Base-by-base conservation (phyloP, 2,113 vertebrate genomes). In the Ardeotis arabs region DNA sequence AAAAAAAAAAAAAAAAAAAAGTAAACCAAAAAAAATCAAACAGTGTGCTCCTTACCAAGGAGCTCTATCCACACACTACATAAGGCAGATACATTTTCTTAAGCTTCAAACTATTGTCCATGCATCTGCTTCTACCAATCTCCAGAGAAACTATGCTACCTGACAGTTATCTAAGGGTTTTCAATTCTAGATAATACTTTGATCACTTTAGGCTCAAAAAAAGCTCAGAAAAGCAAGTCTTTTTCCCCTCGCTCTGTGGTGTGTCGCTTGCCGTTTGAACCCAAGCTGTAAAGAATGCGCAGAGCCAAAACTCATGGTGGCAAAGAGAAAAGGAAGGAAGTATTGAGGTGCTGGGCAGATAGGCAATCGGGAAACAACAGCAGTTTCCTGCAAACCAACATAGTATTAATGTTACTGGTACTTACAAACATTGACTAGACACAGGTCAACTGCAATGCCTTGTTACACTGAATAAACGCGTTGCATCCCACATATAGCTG, bases 141-240 rank as follows among this genome's bases (percentile, higher is more conserved):
- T 90, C 27, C 56, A 68, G 24, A 78, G 27, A 63, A 93, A 70
- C 0, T 0, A 66, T 3, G 21, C 28, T 56, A 75, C 35, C 23
- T 31, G 9, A 27, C 3, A 58, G 50, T 22, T 77, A 56, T 1
- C 22, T 3, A n/a, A 73, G 5, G 9, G 12, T 67, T 28, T 85
- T 83, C 25, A 49, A 14, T 39, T 56, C 59, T 47, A 75, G 11
- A 33, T 33, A 5, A 13, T 33, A 41, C 69, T 93, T 74, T 44
- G n/a, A 90, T 10, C 31, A 50, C 37, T 84, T 90, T 5, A 58
- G 15, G 55, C 29, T 41, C 31, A 70, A 90, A 80, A 89, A 53
- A 24, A 10, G 12, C 44, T 69, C 31, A 89, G 28, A 76, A 74
- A 93, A 69, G 12, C 1, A 31, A 68, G 10, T 0, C 0, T 2